phyloP scores from a whole-genome alignment of 2,113 vertebrate species.

The Pontoporia blainvillei region DNA sequence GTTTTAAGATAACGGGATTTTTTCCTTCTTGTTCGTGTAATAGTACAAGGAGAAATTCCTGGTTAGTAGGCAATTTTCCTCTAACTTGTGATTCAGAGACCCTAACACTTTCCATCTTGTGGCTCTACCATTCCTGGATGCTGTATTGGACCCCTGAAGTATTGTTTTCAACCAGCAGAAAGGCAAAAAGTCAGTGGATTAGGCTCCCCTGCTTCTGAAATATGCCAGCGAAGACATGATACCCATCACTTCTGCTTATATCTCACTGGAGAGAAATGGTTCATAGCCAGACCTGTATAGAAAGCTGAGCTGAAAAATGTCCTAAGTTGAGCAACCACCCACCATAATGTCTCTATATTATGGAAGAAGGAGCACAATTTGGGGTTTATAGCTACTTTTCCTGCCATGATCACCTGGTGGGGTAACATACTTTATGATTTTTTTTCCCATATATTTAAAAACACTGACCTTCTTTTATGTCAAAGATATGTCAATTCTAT shows the following conservation, averaged over 20 bases:
- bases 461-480: not conserved
- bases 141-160: not conserved
- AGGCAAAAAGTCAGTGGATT: not conserved
- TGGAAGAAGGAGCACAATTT: not conserved
- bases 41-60: not conserved
- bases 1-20: not conserved
- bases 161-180: not conserved
- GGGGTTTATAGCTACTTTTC: not conserved
- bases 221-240: not conserved
- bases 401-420: not conserved
- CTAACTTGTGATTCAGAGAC: not conserved
- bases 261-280: not conserved
- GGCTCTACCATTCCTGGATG: rapidly evolving
- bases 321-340: too few relatives aligned
- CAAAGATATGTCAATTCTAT: not conserved
- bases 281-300: not conserved
- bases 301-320: not conserved
- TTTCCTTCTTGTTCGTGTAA: not conserved
- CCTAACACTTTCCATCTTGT: not conserved
- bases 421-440: not conserved
- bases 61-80: not conserved
- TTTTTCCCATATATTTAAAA: not conserved
- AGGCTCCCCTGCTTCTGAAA: not conserved
- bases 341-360: not conserved
- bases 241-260: rapidly evolving